These are phyloP conservation scores for Danio albolineatus DNA, from an alignment of 2,797 vertebrate genomes.

Conservation along the genomic window DNA sequence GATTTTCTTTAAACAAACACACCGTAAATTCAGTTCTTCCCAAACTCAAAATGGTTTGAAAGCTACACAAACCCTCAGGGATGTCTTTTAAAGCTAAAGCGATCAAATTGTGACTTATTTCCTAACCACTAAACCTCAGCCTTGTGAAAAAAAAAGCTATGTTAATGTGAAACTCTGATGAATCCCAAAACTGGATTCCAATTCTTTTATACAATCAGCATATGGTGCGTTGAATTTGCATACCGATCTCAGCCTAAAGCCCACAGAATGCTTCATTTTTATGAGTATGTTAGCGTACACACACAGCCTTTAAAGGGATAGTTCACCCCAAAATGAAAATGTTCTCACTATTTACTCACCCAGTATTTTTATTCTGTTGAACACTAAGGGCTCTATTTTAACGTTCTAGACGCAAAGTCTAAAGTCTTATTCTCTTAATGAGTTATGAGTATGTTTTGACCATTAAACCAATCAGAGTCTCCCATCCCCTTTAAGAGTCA, in stretches of 20 bases:
- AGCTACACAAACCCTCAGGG: constrained; percentile 29
- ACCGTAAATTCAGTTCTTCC: neutral
- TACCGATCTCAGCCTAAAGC: constrained; percentile 55
- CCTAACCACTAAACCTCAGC: neutral
- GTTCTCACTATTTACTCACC: too few relatives aligned
- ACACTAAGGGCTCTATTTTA: too few relatives aligned
- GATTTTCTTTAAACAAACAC: constrained; percentile 28
- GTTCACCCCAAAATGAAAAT: too few relatives aligned
- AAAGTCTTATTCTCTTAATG: too few relatives aligned
- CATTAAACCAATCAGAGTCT: too few relatives aligned
- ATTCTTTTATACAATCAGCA: constrained; percentile 10
- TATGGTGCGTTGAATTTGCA: constrained; percentile 7
- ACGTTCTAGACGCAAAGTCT: too few relatives aligned
- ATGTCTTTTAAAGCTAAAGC: neutral
- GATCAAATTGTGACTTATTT: neutral
- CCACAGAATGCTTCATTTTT: neutral
- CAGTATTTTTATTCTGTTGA: too few relatives aligned
- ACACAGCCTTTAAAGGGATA: too few relatives aligned
- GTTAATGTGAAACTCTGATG: neutral
- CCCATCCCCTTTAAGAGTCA: too few relatives aligned
- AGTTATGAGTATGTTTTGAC: too few relatives aligned
- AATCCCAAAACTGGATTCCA: neutral
- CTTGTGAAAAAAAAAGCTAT: neutral
- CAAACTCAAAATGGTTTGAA: neutral
- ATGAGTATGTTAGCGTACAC: too few relatives aligned